phyloP scores from a whole-genome alignment of 2,113 vertebrate genomes.

The Hystrix brachyura region DNA sequence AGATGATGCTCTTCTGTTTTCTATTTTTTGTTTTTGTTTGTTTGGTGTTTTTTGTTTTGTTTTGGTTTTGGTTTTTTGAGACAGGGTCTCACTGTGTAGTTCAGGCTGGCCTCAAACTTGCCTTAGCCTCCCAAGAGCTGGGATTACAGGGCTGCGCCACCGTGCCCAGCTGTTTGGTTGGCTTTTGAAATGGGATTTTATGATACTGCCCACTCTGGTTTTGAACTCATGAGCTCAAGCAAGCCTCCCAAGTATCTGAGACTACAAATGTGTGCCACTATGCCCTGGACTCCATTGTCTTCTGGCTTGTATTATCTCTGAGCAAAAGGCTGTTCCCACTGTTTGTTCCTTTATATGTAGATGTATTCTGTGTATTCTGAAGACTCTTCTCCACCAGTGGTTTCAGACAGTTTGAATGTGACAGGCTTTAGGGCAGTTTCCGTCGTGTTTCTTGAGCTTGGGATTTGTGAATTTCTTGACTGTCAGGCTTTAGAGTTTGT shows the following conservation, averaged over 20 bases:
- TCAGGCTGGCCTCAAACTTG: neutral
- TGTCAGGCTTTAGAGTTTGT: neutral
- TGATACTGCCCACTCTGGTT: neutral
- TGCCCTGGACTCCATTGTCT: neutral
- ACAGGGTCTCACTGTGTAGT: neutral
- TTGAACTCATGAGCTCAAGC: neutral
- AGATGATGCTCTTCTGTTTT: neutral
- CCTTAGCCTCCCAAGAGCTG: neutral
- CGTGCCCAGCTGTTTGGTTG: neutral
- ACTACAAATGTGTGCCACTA: neutral
- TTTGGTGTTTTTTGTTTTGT: neutral
- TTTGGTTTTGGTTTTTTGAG: neutral
- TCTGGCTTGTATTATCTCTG: neutral
- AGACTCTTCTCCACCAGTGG: neutral
- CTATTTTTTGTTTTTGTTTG: neutral
- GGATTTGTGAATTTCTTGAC: neutral
- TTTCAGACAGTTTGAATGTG: conserved; percentile 40
- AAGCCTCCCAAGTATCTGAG: neutral
- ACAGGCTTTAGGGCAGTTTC: neutral
- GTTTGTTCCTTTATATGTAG: neutral
- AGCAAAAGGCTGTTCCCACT: neutral
- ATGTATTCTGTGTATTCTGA: neutral
- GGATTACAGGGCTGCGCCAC: neutral
- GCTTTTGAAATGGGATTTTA: neutral
- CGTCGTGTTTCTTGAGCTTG: neutral